Evolutionary conservation across 2,797 vertebrate species (phyloP).

Genomic region (Anabas testudineus): DNA sequence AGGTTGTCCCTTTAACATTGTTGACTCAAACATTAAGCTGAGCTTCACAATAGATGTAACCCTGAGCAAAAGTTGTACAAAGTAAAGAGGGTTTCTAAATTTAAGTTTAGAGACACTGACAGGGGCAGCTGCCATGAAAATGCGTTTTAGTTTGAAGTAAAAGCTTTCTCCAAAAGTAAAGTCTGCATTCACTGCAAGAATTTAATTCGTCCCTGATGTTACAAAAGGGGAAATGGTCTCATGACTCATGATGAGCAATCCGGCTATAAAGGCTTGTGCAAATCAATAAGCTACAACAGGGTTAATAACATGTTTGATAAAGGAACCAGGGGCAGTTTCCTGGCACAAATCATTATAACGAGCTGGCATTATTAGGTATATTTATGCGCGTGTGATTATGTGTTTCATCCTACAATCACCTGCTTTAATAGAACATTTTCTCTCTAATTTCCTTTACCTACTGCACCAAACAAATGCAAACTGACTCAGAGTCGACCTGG

Average conservation of each 20-base stretch:
- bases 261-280: background rate
- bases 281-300: conserved; percentile 41
- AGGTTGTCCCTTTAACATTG: background rate
- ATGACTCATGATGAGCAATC: background rate
- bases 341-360: conserved; percentile 36
- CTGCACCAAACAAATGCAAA: conserved; percentile 28
- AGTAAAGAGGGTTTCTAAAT: conserved; percentile 3
- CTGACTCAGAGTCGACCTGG: conserved; percentile 24
- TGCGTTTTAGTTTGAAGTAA: conserved; percentile 1
- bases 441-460: background rate
- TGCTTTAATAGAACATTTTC: conserved; percentile 9
- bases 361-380: conserved; percentile 21
- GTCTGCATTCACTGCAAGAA: conserved; percentile 25
- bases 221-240: conserved; percentile 18
- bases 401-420: conserved; percentile 15
- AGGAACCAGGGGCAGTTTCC: conserved; percentile 39
- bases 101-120: background rate
- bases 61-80: background rate
- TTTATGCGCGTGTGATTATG: conserved; percentile 22
- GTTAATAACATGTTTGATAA: conserved; percentile 44
- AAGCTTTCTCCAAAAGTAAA: conserved; percentile 17
- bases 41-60: background rate
- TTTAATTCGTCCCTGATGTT: conserved; percentile 21
- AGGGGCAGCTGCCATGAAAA: background rate
- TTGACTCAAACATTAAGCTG: background rate